Evolutionary conservation across 2,888 invertebrate species (phyloP).

Genomic region (Pachymerium ferrugineum): DNA sequence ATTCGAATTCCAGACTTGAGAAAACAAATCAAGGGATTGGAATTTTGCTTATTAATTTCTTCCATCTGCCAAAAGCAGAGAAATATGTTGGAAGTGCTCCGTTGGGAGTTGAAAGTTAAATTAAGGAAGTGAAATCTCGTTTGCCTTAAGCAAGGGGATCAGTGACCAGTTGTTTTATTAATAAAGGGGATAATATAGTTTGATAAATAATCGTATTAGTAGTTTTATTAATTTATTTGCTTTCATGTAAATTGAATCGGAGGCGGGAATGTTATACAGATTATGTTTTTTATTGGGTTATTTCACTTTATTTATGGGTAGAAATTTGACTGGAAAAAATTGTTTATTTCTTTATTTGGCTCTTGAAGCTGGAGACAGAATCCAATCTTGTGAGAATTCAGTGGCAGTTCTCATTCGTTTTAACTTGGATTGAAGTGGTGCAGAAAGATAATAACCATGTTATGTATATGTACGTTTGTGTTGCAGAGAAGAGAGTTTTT

Average conservation of each 20-base stretch:
- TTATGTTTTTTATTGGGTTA: no score
- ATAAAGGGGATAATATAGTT: neutral
- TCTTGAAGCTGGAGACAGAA: neutral
- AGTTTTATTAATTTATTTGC: no score
- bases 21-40: neutral
- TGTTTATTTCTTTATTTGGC: neutral
- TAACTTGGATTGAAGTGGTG: conserved; percentile 13
- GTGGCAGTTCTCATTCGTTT: conserved; percentile 15
- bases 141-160: neutral
- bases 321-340: neutral
- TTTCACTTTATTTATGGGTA: no score
- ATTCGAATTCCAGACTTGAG: neutral
- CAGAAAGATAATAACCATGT: conserved; percentile 6
- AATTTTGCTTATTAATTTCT: neutral
- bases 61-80: no score
- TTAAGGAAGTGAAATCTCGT: neutral
- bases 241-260: no score
- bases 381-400: conserved; percentile 7
- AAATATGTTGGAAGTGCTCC: no score
- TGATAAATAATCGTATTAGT: neutral
- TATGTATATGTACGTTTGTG: neutral
- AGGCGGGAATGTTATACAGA: no score
- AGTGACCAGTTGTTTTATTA: neutral
- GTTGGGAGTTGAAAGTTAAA: neutral
- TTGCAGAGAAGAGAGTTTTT: neutral